Evolutionary conservation across 2,888 invertebrate species (phyloP).

Genomic region (Coremacera marginata): DNA sequence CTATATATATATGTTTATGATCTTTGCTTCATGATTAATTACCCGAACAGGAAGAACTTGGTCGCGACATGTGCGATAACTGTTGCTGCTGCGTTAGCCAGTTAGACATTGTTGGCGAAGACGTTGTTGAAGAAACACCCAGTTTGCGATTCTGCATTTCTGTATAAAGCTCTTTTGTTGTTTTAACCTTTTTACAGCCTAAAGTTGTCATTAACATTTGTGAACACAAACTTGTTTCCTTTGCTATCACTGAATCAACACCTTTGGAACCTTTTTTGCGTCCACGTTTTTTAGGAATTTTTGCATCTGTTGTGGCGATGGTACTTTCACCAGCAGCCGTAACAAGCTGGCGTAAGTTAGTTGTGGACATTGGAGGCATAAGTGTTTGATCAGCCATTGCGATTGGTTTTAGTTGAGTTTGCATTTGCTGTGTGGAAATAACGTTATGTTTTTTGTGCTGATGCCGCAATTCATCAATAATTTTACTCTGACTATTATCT

Average conservation of each 20-base stretch:
- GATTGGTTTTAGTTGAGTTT: background rate
- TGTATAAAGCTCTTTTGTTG: slow-evolving; percentile 67
- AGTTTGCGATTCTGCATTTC: slow-evolving; percentile 67
- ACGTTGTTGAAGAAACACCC: slow-evolving; percentile 47
- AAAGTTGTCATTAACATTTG: slow-evolving; percentile 58
- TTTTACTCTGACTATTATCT: slow-evolving; percentile 46
- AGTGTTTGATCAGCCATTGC: background rate
- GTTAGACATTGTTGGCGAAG: slow-evolving; percentile 52
- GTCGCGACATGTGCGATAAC: slow-evolving; percentile 48
- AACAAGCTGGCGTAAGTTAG: background rate
- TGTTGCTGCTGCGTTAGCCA: slow-evolving; percentile 47
- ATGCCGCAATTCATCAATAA: slow-evolving; percentile 49
- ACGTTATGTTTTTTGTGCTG: slow-evolving; percentile 24
- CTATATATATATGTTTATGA: no score
- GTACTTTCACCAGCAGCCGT: background rate
- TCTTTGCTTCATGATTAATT: no score
- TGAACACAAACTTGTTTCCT: slow-evolving; percentile 60
- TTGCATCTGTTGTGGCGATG: slow-evolving; percentile 1
- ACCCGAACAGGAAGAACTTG: slow-evolving; percentile 66
- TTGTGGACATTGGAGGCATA: background rate
- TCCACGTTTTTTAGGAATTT: slow-evolving; percentile 64
- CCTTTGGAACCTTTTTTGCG: slow-evolving; percentile 69
- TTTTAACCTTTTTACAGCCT: slow-evolving; percentile 67
- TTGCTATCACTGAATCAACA: slow-evolving; percentile 64
- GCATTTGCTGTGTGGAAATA: background rate